Evolutionary conservation across 2,113 vertebrate species (phyloP).

Genomic region (Etheostoma spectabile): DNA sequence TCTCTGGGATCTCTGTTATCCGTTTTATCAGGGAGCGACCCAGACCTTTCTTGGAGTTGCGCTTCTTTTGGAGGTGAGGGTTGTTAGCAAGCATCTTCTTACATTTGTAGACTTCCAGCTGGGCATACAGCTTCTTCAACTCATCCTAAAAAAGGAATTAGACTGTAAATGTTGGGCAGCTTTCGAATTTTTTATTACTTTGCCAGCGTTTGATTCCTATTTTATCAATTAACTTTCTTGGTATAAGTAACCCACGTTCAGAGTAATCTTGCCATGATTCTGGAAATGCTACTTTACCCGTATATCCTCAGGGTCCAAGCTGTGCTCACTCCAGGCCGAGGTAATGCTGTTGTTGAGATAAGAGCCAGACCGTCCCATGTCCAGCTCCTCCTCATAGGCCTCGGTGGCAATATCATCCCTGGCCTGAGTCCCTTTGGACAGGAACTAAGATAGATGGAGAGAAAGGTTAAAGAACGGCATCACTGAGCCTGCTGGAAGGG

Average conservation of each 20-base stretch:
- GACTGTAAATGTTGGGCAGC: background rate
- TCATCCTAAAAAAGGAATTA: constrained; percentile 87
- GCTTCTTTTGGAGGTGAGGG: constrained; percentile 98
- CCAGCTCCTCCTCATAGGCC: constrained; percentile 97
- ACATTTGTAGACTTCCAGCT: constrained; percentile 96
- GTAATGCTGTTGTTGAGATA: constrained; percentile 98
- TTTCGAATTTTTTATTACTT: background rate
- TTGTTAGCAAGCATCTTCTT: constrained; percentile 99
- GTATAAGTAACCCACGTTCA: background rate
- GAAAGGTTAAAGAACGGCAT: constrained; percentile 11
- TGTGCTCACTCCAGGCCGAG: constrained; percentile 98
- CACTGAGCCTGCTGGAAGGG: background rate
- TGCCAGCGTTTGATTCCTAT: background rate
- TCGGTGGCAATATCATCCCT: constrained; percentile 96
- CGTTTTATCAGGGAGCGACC: constrained; percentile 96
- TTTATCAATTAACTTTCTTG: background rate
- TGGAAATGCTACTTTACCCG: constrained; percentile 83
- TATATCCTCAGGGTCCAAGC: constrained; percentile 97
- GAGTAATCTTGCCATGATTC: background rate
- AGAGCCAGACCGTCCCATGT: constrained; percentile 96
- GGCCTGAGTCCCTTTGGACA: constrained; percentile 93
- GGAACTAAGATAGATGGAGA: constrained; percentile 85
- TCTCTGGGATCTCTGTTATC: constrained; percentile 97
- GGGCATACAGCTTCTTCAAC: constrained; percentile 96
- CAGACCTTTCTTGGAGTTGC: constrained; percentile 97